Base-by-base conservation (phyloP, 2,888 invertebrate genomes). In the Melipona beecheii region DNA sequence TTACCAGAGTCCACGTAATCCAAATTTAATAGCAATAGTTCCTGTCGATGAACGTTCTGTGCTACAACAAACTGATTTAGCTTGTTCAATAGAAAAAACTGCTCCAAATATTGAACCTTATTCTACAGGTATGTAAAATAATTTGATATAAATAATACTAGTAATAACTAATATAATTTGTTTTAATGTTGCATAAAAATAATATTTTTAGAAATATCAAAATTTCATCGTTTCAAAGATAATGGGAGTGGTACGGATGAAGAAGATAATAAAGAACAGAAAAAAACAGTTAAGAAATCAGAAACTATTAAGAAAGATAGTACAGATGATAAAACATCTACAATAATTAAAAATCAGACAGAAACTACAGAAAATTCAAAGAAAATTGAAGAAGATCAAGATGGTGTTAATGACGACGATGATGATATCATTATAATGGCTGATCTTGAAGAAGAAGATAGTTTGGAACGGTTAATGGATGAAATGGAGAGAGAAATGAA, bases 401-500 rank as follows among this genome's bases (percentile, higher is more conserved):
- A 88, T 24, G 91, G 89, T 19, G 78, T 83, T 13, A 87, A 89
- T 9, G 92, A 93, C 24, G 94, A 93, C 58, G 94, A 94, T 73
- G 93, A 94, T 72, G 94, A 94, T 60, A 89, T 92, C 24, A 89
- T 94, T 31, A 85, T 93, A n/a, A 94, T 94, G 91, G 93, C 92
- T 27, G 94, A 95, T 88, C 92, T 95, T 50, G 94, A 95, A 83
- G 95, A 95, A 78, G 93, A 95, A 69, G 95, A 94, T 85, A 95
- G 95, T 89, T 92, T 96, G 68, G 95, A 95, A 79, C 95, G 95
- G 5, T 90, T 96, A 54, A 95, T 96, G 95, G 94, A 95, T 75
- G 95, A 95, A 86, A 93, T 96, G 90, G 95, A 95, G 81, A 93
- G 94, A 78, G 95, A 95, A 91, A 95, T 95, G 87, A 93, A 91